Conservation (phyloP, 2,888 invertebrate species). For the Pyrochroa serraticornis region DNA sequence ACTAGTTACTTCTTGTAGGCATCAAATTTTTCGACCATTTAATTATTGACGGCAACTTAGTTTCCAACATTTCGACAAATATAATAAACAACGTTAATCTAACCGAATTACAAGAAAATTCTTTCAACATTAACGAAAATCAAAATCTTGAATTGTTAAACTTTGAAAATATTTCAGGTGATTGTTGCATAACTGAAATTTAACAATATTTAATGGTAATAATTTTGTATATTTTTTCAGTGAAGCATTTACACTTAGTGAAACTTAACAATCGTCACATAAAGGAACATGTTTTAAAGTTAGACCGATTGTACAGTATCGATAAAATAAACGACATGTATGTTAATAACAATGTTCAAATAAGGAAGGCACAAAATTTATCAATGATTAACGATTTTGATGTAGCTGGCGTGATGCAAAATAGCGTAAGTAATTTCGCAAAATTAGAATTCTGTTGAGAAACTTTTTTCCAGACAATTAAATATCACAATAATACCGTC, state of each 20-base stretch:
- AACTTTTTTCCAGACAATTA: slow-evolving; percentile 30
- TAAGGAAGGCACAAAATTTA: slow-evolving; percentile 36
- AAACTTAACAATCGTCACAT: slow-evolving; percentile 41
- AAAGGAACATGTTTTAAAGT: slow-evolving; percentile 37
- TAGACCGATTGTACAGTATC: slow-evolving; percentile 35
- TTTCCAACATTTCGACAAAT: slow-evolving; percentile 20
- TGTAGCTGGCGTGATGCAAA: slow-evolving; percentile 33
- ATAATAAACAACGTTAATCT: slow-evolving; percentile 41
- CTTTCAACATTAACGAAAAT: slow-evolving; percentile 37
- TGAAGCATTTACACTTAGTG: slow-evolving; percentile 33
- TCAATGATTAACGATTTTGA: slow-evolving; percentile 39
- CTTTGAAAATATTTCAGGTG: slow-evolving; percentile 43
- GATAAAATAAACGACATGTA: slow-evolving; percentile 37
- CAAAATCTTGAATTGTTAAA: slow-evolving; percentile 24
- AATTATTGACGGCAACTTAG: slow-evolving; percentile 38
- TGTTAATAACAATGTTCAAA: slow-evolving; percentile 40
- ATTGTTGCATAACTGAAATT: slow-evolving; percentile 1
- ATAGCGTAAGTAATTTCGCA: slow-evolving; percentile 33
- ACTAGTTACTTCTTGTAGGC: slow-evolving; percentile 30
- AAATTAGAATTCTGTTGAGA: too few relatives aligned
- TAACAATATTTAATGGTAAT: not conserved
- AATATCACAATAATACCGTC: slow-evolving; percentile 26
- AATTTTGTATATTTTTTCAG: slow-evolving; percentile 36
- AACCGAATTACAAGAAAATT: slow-evolving; percentile 31
- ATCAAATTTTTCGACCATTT: slow-evolving; percentile 38